These are phyloP conservation scores for Drosophila repletoides DNA, from an alignment of 1,140 invertebrate species.

Conservation along the genomic window DNA sequence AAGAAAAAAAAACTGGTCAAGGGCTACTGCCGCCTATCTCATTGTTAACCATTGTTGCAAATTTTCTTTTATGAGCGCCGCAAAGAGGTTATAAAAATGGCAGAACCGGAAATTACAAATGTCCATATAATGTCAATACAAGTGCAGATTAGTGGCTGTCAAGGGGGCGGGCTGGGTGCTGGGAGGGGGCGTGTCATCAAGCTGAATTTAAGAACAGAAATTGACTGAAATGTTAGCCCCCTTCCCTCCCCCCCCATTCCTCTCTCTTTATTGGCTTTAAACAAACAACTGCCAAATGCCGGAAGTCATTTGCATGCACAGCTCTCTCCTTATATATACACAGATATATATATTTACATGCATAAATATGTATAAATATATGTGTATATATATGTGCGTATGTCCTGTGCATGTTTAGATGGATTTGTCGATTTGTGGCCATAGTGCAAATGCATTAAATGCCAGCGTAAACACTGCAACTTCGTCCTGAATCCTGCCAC, in stretches of 20 bases:
- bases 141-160: slow-evolving; percentile 78
- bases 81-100: slow-evolving; percentile 74
- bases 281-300: slow-evolving; percentile 62
- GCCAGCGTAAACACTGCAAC: slow-evolving; percentile 59
- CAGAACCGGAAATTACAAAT: slow-evolving; percentile 78
- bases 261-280: slow-evolving; percentile 58
- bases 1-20: slow-evolving; percentile 23
- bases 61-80: slow-evolving; percentile 68
- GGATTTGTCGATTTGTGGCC: slow-evolving; percentile 77
- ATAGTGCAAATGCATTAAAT: slow-evolving; percentile 73
- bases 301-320: slow-evolving; percentile 65
- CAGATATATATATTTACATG: slow-evolving; percentile 2
- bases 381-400: slow-evolving; percentile 14
- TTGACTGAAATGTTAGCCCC: slow-evolving; percentile 4
- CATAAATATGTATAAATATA: not conserved
- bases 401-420: slow-evolving; percentile 58
- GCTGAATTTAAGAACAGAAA: slow-evolving; percentile 59
- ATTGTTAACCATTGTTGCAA: slow-evolving; percentile 72
- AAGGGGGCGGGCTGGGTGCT: not conserved
- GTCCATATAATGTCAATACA: slow-evolving; percentile 79
- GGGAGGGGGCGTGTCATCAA: not conserved
- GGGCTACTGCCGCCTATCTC: slow-evolving; percentile 16
- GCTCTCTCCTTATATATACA: no score
- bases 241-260: not conserved
- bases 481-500: slow-evolving; percentile 20